Evolutionary conservation across 2,888 invertebrate genomes (phyloP).

Genomic region (Gerosis bhagava): DNA sequence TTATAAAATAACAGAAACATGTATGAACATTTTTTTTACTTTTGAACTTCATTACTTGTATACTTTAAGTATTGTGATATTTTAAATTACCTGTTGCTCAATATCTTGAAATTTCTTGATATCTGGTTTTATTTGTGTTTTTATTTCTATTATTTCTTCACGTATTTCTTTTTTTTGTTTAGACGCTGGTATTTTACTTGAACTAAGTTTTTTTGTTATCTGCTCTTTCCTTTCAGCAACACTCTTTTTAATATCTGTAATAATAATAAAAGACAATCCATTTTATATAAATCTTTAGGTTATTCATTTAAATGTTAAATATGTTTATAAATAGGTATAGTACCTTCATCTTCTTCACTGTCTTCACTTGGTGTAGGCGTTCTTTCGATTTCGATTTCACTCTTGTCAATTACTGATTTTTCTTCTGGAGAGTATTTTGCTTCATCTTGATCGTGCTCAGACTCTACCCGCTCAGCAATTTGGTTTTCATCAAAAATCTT

Average conservation of each 20-base stretch:
- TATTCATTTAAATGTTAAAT: too few relatives aligned
- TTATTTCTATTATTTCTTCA: slow-evolving; percentile 87
- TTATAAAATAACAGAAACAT: too few relatives aligned
- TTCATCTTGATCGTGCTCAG: slow-evolving; percentile 83
- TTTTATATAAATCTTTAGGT: too few relatives aligned
- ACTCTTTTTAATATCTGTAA: slow-evolving; percentile 83
- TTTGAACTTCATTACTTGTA: too few relatives aligned
- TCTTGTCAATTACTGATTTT: slow-evolving; percentile 86
- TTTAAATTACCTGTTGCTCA: slow-evolving; percentile 70
- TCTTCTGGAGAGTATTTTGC: slow-evolving; percentile 92
- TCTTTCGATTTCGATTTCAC: slow-evolving; percentile 83
- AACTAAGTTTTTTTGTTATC: slow-evolving; percentile 88
- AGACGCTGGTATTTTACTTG: slow-evolving; percentile 88
- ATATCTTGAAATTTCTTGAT: slow-evolving; percentile 78
- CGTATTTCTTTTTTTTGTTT: slow-evolving; percentile 88
- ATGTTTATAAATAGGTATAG: too few relatives aligned
- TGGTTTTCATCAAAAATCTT: slow-evolving; percentile 62
- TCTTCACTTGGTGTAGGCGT: slow-evolving; percentile 77
- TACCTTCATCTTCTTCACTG: slow-evolving; percentile 81
- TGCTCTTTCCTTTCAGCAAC: slow-evolving; percentile 90
- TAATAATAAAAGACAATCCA: too few relatives aligned
- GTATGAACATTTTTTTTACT: too few relatives aligned
- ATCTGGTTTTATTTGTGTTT: slow-evolving; percentile 84
- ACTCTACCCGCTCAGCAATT: slow-evolving; percentile 61
- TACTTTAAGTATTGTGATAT: too few relatives aligned